phyloP scores from a whole-genome alignment of 2,113 vertebrate species.

The Eulemur macaco region DNA sequence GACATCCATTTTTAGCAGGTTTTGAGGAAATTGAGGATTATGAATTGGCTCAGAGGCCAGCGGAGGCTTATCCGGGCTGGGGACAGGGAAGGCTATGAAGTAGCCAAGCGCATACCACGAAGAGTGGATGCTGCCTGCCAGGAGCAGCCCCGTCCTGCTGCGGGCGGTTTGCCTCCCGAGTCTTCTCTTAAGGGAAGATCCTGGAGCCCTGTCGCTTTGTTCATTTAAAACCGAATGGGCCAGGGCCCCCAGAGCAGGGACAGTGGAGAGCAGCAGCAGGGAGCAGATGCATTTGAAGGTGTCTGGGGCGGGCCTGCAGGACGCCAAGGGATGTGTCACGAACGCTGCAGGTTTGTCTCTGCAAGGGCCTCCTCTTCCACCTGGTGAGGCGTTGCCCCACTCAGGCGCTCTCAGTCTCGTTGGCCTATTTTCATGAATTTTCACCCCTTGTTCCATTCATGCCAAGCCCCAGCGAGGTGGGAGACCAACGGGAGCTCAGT shows the following conservation, averaged over 20 bases:
- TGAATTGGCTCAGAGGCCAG: neutral
- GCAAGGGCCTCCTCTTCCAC: neutral
- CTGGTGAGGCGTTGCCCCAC: neutral
- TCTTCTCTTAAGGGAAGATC: neutral
- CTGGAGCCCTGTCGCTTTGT: neutral
- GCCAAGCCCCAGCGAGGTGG: no score
- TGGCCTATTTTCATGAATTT: neutral
- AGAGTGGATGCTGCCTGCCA: fast-evolving
- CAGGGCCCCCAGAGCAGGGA: neutral
- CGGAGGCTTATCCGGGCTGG: neutral
- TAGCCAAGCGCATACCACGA: neutral
- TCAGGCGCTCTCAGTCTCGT: neutral
- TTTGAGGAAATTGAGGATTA: slow-evolving; percentile 24
- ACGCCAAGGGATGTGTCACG: neutral
- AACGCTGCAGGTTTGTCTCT: neutral
- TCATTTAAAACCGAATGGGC: neutral
- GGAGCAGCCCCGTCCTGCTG: neutral
- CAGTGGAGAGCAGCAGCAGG: fast-evolving
- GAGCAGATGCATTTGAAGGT: neutral
- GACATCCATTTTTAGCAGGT: neutral
- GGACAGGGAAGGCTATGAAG: neutral
- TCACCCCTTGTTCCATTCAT: neutral
- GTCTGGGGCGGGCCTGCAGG: neutral
- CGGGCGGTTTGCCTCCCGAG: neutral
- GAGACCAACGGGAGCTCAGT: neutral